Conservation (phyloP, 2,113 vertebrate genomes). For the Choloepus hoffmanni region DNA sequence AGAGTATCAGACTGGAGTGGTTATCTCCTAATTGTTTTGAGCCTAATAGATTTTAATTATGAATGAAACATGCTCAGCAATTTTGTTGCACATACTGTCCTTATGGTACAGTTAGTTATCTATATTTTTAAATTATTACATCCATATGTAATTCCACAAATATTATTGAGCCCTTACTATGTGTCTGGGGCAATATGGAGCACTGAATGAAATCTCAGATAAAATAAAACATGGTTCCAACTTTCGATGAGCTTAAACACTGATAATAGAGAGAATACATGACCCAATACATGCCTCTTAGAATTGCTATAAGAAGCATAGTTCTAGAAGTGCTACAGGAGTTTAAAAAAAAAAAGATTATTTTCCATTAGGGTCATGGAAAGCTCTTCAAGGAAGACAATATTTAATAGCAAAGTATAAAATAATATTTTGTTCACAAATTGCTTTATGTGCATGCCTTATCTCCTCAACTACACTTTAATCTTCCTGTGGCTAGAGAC, state of each 20-base stretch:
- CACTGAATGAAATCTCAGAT: not conserved
- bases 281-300: not conserved
- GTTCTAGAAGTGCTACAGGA: not conserved
- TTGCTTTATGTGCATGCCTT: not conserved
- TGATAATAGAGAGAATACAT: not conserved
- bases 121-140: constrained; percentile 53
- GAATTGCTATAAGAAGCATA: not conserved
- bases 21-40: constrained; percentile 66
- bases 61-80: constrained; percentile 49
- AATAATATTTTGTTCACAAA: constrained; percentile 46
- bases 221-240: not conserved
- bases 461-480: not conserved
- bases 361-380: not conserved
- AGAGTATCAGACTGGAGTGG: not conserved
- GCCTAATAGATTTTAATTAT: constrained; percentile 68
- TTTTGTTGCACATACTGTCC: constrained; percentile 50
- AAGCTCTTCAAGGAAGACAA: constrained; percentile 15
- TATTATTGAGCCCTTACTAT: not conserved
- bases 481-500: not conserved
- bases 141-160: constrained; percentile 33
- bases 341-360: not conserved
- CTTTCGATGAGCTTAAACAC: not conserved
- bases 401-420: constrained; percentile 5
- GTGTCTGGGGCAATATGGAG: not conserved
- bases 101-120: constrained; percentile 39